A percentile compares a stretch with the other conserved stretches of the same genome.
phyloP scores from a whole-genome alignment of 2,797 vertebrate genomes.

The Sebastes itinus region DNA sequence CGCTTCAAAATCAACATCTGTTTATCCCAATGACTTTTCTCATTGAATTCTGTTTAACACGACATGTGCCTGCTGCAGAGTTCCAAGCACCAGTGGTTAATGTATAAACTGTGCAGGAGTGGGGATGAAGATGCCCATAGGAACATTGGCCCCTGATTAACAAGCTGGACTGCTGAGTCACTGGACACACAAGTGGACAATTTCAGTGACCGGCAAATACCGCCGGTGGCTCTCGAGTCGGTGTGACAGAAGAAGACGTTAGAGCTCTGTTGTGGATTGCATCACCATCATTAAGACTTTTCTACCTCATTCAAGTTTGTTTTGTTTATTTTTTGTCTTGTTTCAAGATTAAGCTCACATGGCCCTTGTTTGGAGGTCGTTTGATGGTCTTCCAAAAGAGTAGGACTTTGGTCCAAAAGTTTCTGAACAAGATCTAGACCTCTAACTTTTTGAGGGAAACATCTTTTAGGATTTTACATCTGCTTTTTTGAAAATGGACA shows the following conservation, averaged over 20 bases:
- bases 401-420: not conserved
- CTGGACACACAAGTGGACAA: conserved; percentile 32
- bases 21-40: not conserved
- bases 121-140: conserved; percentile 57
- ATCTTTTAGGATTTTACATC: not conserved
- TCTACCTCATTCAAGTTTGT: not conserved
- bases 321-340: not conserved
- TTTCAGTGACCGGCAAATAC: conserved; percentile 7
- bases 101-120: conserved; percentile 69
- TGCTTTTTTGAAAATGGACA: conserved; percentile 59
- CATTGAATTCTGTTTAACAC: not conserved
- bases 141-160: conserved; percentile 78
- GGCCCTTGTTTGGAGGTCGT: not conserved
- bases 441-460: not conserved
- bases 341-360: not conserved
- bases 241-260: not conserved
- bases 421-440: not conserved
- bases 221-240: not conserved
- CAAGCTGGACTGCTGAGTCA: conserved; percentile 47
- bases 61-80: not conserved
- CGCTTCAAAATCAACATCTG: not conserved
- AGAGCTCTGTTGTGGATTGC: not conserved
- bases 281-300: not conserved
- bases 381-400: not conserved
- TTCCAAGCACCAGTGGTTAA: conserved; percentile 67